Evolutionary conservation across 2,888 invertebrate species (phyloP).

Genomic region (Ornithoptera priamus): DNA sequence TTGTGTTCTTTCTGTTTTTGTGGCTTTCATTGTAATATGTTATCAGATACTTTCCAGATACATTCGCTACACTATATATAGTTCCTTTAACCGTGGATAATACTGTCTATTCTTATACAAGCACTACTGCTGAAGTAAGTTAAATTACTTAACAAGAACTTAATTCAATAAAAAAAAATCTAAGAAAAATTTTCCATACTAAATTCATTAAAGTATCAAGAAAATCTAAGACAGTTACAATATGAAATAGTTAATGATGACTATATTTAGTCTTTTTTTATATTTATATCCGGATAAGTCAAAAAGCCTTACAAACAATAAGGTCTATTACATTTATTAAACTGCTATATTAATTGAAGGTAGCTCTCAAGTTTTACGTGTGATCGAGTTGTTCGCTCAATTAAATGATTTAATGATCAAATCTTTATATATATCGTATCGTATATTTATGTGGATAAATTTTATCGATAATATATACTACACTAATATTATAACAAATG

Average conservation of each 20-base stretch:
- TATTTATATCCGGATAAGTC: too few species aligned
- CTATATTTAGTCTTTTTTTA: too few species aligned
- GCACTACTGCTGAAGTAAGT: neutral
- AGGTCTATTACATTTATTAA: neutral
- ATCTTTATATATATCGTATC: too few species aligned
- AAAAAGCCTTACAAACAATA: too few species aligned
- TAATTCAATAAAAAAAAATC: too few species aligned
- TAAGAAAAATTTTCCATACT: too few species aligned
- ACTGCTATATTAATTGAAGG: neutral
- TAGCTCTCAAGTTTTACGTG: neutral
- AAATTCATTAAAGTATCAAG: too few species aligned
- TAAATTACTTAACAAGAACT: too few species aligned
- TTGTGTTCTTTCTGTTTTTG: slow-evolving; percentile 27
- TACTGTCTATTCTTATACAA: neutral
- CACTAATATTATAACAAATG: neutral
- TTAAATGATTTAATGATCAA: slow-evolving; percentile 21
- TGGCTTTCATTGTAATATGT: slow-evolving; percentile 20
- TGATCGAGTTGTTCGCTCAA: slow-evolving; percentile 17
- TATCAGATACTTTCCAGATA: neutral
- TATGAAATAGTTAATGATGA: too few species aligned
- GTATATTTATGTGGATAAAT: slow-evolving; percentile 1
- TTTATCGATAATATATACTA: neutral
- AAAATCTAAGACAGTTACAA: too few species aligned
- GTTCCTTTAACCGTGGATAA: neutral
- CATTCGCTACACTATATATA: neutral